Evolutionary conservation across 2,797 vertebrate species (phyloP).

Genomic region (Crenichthys baileyi): DNA sequence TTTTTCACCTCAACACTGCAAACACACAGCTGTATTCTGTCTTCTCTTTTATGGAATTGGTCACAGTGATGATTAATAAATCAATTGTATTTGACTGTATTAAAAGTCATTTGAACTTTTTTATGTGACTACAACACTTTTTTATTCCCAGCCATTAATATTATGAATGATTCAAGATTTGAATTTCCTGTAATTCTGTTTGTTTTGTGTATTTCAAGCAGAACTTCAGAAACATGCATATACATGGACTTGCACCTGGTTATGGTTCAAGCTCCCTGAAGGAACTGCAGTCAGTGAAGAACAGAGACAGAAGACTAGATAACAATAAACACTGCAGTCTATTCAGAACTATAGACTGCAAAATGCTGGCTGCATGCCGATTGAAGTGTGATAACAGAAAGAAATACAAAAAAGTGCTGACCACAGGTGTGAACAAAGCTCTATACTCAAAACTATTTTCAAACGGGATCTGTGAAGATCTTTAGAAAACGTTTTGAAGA

Average conservation of each 20-base stretch:
- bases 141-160: background rate
- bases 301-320: slow-evolving; percentile 71
- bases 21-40: background rate
- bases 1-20: too few species aligned
- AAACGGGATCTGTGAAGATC: slow-evolving; percentile 57
- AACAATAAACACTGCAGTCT: slow-evolving; percentile 75
- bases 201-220: slow-evolving; percentile 38
- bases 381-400: slow-evolving; percentile 67
- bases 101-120: background rate
- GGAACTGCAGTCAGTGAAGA: slow-evolving; percentile 60
- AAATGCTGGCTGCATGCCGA: slow-evolving; percentile 78
- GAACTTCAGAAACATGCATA: slow-evolving; percentile 53
- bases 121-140: background rate
- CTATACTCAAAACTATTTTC: slow-evolving; percentile 65
- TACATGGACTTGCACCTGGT: slow-evolving; percentile 71
- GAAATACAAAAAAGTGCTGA: slow-evolving; percentile 69
- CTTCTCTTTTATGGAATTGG: background rate
- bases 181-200: slow-evolving; percentile 22
- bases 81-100: background rate
- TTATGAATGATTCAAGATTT: background rate
- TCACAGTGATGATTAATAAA: background rate
- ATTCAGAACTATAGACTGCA: slow-evolving; percentile 76
- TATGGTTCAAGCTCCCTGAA: slow-evolving; percentile 68
- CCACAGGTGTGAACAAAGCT: slow-evolving; percentile 78
- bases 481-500: slow-evolving; percentile 66